phyloP scores from a whole-genome alignment of 2,888 invertebrate genomes.

The Drosophila pseudotakahashii region DNA sequence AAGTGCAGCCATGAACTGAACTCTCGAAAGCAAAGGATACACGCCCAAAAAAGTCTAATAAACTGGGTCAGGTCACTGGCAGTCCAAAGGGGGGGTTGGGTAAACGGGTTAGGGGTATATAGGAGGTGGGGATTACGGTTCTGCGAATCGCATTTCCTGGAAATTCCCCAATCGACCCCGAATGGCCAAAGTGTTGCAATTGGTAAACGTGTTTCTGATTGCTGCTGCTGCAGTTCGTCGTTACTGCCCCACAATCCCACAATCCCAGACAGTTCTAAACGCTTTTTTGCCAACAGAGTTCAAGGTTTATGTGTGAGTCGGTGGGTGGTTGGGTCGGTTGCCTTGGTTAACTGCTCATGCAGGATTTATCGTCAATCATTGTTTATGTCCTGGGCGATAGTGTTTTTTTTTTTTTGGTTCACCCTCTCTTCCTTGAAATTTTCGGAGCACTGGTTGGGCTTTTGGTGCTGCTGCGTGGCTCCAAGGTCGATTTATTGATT shows the following conservation, averaged over 20 bases:
- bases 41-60: conserved; percentile 74
- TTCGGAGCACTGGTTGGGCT: conserved; percentile 12
- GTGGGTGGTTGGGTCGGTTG: conserved; percentile 15
- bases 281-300: conserved; percentile 56
- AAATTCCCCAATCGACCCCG: conserved; percentile 68
- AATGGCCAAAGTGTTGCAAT: conserved; percentile 44
- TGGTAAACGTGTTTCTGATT: conserved; percentile 67
- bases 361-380: conserved; percentile 54
- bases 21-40: conserved; percentile 64
- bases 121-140: conserved; percentile 23
- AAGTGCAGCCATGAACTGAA: conserved; percentile 76
- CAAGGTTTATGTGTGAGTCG: conserved; percentile 66
- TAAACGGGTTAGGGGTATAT: no score
- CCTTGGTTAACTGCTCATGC: conserved; percentile 47
- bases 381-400: conserved; percentile 50
- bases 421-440: not conserved
- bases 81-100: conserved; percentile 20
- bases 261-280: conserved; percentile 37
- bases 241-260: conserved; percentile 10
- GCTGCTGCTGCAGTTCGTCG: conserved; percentile 27
- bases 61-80: conserved; percentile 76
- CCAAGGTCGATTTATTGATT: conserved; percentile 82
- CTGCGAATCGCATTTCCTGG: conserved; percentile 60
- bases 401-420: not conserved
- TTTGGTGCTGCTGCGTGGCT: conserved; percentile 36